phyloP scores from a whole-genome alignment of 2,113 vertebrate genomes.

The Galemys pyrenaicus region DNA sequence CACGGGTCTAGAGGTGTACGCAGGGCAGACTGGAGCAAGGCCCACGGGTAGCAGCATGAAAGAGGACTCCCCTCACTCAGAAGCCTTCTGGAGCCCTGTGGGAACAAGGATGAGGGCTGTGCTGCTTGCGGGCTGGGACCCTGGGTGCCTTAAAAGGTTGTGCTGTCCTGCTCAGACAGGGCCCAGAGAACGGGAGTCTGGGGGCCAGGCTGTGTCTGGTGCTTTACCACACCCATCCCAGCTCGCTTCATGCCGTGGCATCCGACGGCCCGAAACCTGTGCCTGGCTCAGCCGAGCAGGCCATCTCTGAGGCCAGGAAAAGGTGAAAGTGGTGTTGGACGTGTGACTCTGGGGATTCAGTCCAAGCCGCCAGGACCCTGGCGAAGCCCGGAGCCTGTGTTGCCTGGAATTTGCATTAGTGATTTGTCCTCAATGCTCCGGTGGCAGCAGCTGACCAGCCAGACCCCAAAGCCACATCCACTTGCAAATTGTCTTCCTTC shows the following conservation, averaged over 20 bases:
- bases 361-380: neutral
- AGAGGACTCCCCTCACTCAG: too few species aligned
- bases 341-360: neutral
- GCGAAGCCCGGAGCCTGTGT: neutral
- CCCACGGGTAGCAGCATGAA: neutral
- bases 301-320: neutral
- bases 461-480: neutral
- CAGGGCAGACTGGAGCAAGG: neutral
- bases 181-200: neutral
- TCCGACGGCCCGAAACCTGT: neutral
- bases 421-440: neutral
- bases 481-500: neutral
- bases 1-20: too few species aligned
- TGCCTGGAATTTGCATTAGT: neutral
- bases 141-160: too few species aligned
- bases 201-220: neutral
- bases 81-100: neutral
- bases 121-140: neutral
- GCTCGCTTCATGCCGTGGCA: neutral
- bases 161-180: neutral
- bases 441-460: neutral
- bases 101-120: neutral
- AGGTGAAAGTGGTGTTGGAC: neutral
- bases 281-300: neutral
- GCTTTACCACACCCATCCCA: neutral